These are phyloP conservation scores for Eurystomus glaucurus DNA, from an alignment of 2,797 vertebrate species.

Conservation along the genomic window DNA sequence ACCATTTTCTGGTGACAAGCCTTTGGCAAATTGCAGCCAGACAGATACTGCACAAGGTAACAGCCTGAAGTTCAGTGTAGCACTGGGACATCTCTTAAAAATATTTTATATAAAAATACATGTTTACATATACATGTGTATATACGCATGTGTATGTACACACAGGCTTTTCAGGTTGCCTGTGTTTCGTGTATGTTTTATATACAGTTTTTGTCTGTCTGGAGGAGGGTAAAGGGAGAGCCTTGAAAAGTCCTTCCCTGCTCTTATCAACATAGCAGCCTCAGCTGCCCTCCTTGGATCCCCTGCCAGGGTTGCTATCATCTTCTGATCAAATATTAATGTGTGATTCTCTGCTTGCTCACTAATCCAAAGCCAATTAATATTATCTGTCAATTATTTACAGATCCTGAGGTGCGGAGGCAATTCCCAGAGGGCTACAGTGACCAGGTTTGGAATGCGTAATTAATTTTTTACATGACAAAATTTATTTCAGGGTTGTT, in stretches of 20 bases:
- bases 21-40: constrained; percentile 85
- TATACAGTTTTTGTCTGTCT: constrained; percentile 82
- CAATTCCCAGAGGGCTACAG: constrained; percentile 96
- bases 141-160: not conserved
- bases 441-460: constrained; percentile 99
- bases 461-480: constrained; percentile 96
- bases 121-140: not conserved
- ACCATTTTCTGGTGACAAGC: constrained; percentile 74
- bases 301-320: constrained; percentile 99
- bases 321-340: constrained; percentile 99
- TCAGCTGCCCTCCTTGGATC: constrained; percentile 97
- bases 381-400: constrained; percentile 99
- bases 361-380: constrained; percentile 99
- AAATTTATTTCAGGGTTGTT: constrained; percentile 88
- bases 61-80: constrained; percentile 85
- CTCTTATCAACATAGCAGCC: constrained; percentile 96
- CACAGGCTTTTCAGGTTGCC: not conserved
- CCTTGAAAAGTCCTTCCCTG: constrained; percentile 87
- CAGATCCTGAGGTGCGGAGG: constrained; percentile 99
- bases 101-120: rapidly evolving
- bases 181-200: constrained; percentile 42
- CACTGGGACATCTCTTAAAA: constrained; percentile 75
- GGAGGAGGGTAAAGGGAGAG: constrained; percentile 85
- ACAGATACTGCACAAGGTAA: constrained; percentile 81
- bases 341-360: constrained; percentile 99